Percentiles rank a stretch among this genome's conserved stretches.
Conservation (phyloP, 2,888 invertebrate species). For the Phasia obesa region DNA sequence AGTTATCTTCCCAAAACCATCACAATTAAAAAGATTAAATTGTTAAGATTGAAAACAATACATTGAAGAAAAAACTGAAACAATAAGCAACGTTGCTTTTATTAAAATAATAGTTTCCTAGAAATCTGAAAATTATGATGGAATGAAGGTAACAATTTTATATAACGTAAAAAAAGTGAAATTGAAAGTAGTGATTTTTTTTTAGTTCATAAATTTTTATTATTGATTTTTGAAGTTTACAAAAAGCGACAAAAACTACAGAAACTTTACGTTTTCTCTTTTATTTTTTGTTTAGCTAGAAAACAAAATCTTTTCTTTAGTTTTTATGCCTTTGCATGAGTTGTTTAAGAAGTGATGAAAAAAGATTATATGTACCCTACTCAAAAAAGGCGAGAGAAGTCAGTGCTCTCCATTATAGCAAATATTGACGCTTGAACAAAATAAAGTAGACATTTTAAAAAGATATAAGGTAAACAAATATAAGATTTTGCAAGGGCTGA, state of each 20-base stretch:
- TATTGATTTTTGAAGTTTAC: slow-evolving; percentile 41
- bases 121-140: slow-evolving; percentile 51
- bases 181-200: slow-evolving; percentile 64
- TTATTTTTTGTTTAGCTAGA: too few relatives aligned
- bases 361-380: too few relatives aligned
- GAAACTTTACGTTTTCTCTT: slow-evolving; percentile 36
- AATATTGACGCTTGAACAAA: too few relatives aligned
- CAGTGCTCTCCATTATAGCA: too few relatives aligned
- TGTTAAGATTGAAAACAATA: slow-evolving; percentile 51
- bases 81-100: slow-evolving; percentile 49
- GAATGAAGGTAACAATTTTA: slow-evolving; percentile 25
- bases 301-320: too few relatives aligned
- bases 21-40: slow-evolving; percentile 67
- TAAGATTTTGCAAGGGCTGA: too few relatives aligned
- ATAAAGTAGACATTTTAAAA: too few relatives aligned
- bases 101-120: slow-evolving; percentile 48
- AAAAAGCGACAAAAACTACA: slow-evolving; percentile 5
- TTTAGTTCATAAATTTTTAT: slow-evolving; percentile 55
- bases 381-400: too few relatives aligned
- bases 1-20: slow-evolving; percentile 61
- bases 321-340: too few relatives aligned
- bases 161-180: slow-evolving; percentile 47
- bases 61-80: background rate
- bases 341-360: too few relatives aligned
- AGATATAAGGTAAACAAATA: too few relatives aligned